A percentile compares a stretch with the other conserved stretches of the same genome.
phyloP scores from a whole-genome alignment of 2,888 invertebrate species.

The Drosophila setosimentum region DNA sequence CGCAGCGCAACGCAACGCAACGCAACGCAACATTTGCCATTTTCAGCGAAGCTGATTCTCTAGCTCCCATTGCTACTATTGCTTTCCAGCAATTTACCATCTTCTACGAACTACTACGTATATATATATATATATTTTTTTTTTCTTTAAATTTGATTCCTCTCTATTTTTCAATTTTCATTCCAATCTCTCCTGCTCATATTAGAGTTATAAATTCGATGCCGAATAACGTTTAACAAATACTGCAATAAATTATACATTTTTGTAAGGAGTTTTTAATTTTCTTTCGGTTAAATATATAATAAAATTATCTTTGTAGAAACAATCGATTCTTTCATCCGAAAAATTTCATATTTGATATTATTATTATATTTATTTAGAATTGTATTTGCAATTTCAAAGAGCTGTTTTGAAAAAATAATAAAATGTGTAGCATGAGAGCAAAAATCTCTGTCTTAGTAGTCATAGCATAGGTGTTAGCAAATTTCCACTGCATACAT shows the following conservation, averaged over 20 bases:
- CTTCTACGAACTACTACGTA: constrained; percentile 29
- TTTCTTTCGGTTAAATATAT: background rate
- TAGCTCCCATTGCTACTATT: background rate
- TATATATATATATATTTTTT: background rate
- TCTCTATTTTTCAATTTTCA: background rate
- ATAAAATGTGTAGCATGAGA: background rate
- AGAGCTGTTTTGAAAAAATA: background rate
- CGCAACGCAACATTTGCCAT: constrained; percentile 30
- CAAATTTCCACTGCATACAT: constrained; percentile 8
- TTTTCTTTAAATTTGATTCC: background rate
- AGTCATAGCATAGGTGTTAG: constrained; percentile 14
- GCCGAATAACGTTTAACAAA: background rate
- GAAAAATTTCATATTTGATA: background rate
- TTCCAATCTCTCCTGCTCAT: background rate
- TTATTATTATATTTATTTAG: background rate
- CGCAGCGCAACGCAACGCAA: constrained; percentile 18
- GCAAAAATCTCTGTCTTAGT: background rate
- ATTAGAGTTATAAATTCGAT: background rate
- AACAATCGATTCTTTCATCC: background rate
- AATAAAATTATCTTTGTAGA: background rate
- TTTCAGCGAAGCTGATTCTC: constrained; percentile 2
- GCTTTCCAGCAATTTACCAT: constrained; percentile 45
- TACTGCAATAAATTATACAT: no score
- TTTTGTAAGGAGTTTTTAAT: background rate
- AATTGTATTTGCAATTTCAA: constrained; percentile 1